phyloP scores from a whole-genome alignment of 1,140 invertebrate genomes.

The Drosophila parabipectinata region DNA sequence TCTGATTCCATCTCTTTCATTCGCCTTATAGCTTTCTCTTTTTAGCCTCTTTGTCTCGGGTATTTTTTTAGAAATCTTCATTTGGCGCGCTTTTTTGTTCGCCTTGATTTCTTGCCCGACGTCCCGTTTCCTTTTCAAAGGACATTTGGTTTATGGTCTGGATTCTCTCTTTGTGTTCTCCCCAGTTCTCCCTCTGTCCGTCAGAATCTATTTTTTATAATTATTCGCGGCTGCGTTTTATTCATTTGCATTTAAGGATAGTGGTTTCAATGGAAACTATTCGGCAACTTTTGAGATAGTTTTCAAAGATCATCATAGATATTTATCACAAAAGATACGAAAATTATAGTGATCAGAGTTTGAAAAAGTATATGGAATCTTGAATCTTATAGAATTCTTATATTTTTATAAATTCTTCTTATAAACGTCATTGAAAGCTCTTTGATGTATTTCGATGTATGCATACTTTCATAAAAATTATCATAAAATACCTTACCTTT shows the following conservation, averaged over 20 bases:
- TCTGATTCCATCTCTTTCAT: conserved; percentile 12
- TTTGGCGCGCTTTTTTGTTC: conserved; percentile 66
- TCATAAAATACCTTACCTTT: too few relatives aligned
- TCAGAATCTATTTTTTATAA: conserved; percentile 7
- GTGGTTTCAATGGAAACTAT: background rate
- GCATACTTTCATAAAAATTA: too few relatives aligned
- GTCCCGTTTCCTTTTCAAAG: conserved; percentile 21
- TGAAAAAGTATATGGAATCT: too few relatives aligned
- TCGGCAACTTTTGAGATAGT: background rate
- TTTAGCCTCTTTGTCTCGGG: conserved; percentile 3
- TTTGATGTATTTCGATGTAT: too few relatives aligned
- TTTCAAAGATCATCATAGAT: background rate
- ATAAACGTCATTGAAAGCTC: too few relatives aligned
- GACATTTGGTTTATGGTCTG: conserved; percentile 30
- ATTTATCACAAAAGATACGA: background rate
- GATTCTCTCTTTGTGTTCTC: conserved; percentile 15
- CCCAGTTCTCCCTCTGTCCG: conserved; percentile 12
- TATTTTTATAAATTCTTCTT: too few relatives aligned
- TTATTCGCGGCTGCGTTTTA: background rate
- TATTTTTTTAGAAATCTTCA: conserved; percentile 34
- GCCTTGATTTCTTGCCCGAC: conserved; percentile 32
- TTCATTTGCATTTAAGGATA: conserved; percentile 43
- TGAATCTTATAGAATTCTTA: too few relatives aligned
- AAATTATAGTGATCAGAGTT: too few relatives aligned
- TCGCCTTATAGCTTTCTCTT: conserved; percentile 6